Conservation (phyloP, 2,797 vertebrate genomes). For the Passerculus sandwichensis region DNA sequence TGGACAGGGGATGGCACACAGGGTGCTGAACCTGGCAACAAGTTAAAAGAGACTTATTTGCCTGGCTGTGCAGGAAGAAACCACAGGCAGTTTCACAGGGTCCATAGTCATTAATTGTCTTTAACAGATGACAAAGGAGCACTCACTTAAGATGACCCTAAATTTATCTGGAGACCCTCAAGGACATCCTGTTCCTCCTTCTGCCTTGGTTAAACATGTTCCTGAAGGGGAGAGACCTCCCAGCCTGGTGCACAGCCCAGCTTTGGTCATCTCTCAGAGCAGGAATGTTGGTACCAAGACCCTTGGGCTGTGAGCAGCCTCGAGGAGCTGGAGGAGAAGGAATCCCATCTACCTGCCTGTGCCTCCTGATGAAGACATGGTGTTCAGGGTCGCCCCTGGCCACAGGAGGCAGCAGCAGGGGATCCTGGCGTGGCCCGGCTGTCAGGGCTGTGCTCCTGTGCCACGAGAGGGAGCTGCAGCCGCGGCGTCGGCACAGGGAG, state of each 20-base stretch:
- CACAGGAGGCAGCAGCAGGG: neutral
- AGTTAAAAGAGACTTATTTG: neutral
- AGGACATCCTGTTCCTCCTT: neutral
- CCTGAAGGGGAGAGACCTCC: neutral
- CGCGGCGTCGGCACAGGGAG: rapidly evolving
- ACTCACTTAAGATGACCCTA: neutral
- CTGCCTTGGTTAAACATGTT: neutral
- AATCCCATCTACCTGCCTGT: neutral
- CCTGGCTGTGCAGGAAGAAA: neutral
- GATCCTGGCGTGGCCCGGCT: neutral
- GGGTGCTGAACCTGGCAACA: neutral
- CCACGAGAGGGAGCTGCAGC: neutral
- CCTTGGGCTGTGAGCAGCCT: neutral
- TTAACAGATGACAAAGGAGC: neutral
- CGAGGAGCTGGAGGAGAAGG: neutral
- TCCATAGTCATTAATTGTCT: neutral
- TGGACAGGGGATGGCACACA: neutral
- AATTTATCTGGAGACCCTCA: neutral
- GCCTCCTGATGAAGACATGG: neutral
- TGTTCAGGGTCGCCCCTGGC: neutral
- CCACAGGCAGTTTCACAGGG: neutral
- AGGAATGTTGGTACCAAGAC: neutral
- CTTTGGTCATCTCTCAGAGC: neutral
- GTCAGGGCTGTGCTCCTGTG: neutral
- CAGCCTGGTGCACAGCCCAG: neutral